A percentile compares a stretch with the other conserved stretches of the same genome.
Conservation (phyloP, 2,113 vertebrate genomes). For the Antechinus flavipes region DNA sequence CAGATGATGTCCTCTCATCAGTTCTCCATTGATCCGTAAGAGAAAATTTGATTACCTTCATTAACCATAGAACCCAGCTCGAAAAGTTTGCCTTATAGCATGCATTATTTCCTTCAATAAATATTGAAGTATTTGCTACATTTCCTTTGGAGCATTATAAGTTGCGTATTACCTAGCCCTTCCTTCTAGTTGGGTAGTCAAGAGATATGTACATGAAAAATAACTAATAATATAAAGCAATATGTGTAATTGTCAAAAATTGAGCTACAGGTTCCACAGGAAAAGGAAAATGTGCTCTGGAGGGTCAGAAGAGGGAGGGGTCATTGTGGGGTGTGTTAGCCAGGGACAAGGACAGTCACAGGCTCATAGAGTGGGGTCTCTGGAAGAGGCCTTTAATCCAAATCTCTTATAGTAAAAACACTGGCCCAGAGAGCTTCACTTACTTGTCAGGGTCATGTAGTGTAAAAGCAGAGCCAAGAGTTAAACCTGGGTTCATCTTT, state of each 20-base stretch:
- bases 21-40: background rate
- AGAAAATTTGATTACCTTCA: background rate
- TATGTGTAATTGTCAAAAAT: background rate
- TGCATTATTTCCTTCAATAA: background rate
- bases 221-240: background rate
- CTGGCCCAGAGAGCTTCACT: background rate
- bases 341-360: background rate
- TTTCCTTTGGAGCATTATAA: background rate
- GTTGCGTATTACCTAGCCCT: background rate
- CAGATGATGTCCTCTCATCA: background rate
- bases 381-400: background rate
- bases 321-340: too few species aligned
- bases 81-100: background rate
- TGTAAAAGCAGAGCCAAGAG: background rate
- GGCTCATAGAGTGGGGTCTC: background rate
- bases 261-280: background rate
- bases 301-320: background rate
- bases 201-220: background rate
- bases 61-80: background rate
- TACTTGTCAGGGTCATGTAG: background rate
- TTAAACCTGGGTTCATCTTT: background rate
- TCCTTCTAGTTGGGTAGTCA: background rate
- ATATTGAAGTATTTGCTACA: background rate
- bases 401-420: background rate
- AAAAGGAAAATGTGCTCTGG: background rate